Evolutionary conservation across 1,140 invertebrate genomes (phyloP).

Genomic region (Bombus sylvicola): DNA sequence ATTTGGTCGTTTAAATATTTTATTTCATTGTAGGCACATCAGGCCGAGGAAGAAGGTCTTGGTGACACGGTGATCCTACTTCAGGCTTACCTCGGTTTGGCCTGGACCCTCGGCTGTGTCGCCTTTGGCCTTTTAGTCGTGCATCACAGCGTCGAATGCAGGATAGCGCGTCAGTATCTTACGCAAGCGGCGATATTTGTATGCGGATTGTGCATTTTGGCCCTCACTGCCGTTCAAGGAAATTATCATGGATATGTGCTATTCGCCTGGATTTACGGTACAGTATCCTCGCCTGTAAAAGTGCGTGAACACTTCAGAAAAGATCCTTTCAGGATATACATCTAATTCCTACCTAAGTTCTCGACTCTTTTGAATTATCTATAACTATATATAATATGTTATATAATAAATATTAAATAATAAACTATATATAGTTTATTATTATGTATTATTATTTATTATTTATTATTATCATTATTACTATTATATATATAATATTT

Average conservation of each 20-base stretch:
- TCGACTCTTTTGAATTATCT: no score
- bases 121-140: slow-evolving; percentile 92
- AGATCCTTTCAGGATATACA: background rate
- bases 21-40: slow-evolving; percentile 84
- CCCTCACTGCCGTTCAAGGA: slow-evolving; percentile 91
- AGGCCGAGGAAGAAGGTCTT: slow-evolving; percentile 89
- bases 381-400: no score
- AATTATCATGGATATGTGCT: slow-evolving; percentile 91
- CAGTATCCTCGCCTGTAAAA: background rate
- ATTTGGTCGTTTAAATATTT: background rate
- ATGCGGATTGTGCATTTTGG: slow-evolving; percentile 90
- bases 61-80: slow-evolving; percentile 88
- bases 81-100: slow-evolving; percentile 91
- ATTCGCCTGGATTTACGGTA: slow-evolving; percentile 92
- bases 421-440: no score
- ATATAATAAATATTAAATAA: no score
- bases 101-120: slow-evolving; percentile 91
- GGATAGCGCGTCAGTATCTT: slow-evolving; percentile 93
- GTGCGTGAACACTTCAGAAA: no score
- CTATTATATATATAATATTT: no score
- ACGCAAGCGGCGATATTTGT: slow-evolving; percentile 90
- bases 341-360: no score
- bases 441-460: no score
- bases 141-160: slow-evolving; percentile 91
- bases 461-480: no score